phyloP scores from a whole-genome alignment of 2,113 vertebrate species.

The Siphamia tubifer region DNA sequence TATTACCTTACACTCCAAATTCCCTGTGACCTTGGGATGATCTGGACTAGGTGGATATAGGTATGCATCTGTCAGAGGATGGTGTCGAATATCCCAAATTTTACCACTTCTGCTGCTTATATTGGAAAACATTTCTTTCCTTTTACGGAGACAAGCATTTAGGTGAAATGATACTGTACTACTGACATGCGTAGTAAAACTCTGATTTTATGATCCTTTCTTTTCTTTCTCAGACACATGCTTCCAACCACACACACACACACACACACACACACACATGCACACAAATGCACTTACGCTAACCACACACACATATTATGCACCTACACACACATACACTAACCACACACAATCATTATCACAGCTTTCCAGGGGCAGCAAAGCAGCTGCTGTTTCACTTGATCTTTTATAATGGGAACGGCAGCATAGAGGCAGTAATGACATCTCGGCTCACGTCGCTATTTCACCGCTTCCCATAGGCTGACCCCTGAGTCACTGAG shows the following conservation, averaged over 20 bases:
- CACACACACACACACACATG: slow-evolving; percentile 2
- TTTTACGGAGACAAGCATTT: slow-evolving; percentile 35
- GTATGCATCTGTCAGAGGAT: slow-evolving; percentile 40
- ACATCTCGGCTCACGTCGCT: slow-evolving; percentile 52
- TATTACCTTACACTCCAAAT: slow-evolving; percentile 37
- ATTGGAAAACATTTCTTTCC: slow-evolving; percentile 41
- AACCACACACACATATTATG: slow-evolving; percentile 56
- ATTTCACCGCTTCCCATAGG: slow-evolving; percentile 52
- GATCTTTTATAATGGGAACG: slow-evolving; percentile 71
- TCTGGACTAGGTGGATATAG: slow-evolving; percentile 34
- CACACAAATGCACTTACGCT: not conserved
- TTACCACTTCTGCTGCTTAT: slow-evolving; percentile 38
- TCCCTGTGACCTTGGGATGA: slow-evolving; percentile 54
- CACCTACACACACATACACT: not conserved
- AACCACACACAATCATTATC: slow-evolving; percentile 63
- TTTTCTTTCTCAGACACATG: slow-evolving; percentile 39
- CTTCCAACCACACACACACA: not conserved
- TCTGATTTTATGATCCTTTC: slow-evolving; percentile 41
- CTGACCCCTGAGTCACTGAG: slow-evolving; percentile 53
- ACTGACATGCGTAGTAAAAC: slow-evolving; percentile 50
- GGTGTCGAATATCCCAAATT: slow-evolving; percentile 23
- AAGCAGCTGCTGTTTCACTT: slow-evolving; percentile 66
- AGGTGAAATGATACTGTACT: slow-evolving; percentile 44
- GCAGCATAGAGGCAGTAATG: slow-evolving; percentile 62
- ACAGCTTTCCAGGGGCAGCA: slow-evolving; percentile 63